These are phyloP conservation scores for Parus major DNA, from an alignment of 2,113 vertebrate species.

Conservation along the genomic window DNA sequence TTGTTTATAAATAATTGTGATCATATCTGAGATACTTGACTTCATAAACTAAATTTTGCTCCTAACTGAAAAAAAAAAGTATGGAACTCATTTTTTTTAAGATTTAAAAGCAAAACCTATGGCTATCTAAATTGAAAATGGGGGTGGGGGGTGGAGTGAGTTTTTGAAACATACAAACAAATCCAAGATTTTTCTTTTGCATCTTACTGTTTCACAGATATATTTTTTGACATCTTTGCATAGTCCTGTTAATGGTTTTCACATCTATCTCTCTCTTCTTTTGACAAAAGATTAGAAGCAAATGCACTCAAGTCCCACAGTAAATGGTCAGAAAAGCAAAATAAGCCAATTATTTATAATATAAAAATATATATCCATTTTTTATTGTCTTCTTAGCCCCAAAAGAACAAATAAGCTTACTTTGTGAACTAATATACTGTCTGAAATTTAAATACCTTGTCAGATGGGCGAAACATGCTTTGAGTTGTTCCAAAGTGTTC, in stretches of 20 bases:
- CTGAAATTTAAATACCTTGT: neutral
- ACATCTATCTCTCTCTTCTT: neutral
- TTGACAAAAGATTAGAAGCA: neutral
- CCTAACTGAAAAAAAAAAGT: neutral
- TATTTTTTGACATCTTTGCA: neutral
- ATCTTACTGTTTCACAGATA: accelerated
- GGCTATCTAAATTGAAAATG: neutral
- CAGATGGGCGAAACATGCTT: neutral
- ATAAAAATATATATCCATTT: too few species aligned
- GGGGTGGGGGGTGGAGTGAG: accelerated
- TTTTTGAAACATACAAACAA: neutral
- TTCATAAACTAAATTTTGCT: neutral
- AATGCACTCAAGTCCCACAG: neutral
- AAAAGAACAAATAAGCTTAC: neutral
- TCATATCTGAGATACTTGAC: neutral
- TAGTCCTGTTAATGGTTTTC: neutral
- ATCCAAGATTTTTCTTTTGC: neutral
- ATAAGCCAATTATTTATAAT: neutral
- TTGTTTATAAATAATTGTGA: neutral
- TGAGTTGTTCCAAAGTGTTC: neutral
- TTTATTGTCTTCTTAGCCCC: neutral
- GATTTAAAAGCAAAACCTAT: neutral
- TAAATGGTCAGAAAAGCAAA: neutral
- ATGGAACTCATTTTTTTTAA: accelerated
- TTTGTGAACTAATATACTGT: neutral